These are phyloP conservation scores for Mormyrops boulengeri DNA, from an alignment of 2,797 vertebrate species.

Conservation along the genomic window DNA sequence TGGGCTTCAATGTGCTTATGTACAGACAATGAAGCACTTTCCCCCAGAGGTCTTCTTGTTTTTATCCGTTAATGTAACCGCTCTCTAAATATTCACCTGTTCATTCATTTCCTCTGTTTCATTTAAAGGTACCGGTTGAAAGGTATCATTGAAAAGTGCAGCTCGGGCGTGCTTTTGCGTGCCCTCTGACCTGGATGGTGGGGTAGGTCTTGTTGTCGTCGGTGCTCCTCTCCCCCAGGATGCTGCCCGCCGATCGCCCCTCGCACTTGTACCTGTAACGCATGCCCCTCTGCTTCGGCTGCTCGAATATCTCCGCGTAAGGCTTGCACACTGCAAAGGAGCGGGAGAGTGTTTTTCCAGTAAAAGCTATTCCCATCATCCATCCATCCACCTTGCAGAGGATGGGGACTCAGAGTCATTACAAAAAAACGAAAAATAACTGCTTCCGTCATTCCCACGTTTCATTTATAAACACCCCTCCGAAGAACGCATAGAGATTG, in stretches of 20 bases:
- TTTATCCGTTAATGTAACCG: background rate
- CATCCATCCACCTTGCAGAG: background rate
- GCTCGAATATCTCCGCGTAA: slow-evolving; percentile 83
- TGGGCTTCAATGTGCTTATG: background rate
- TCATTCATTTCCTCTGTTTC: background rate
- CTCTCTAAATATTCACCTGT: background rate
- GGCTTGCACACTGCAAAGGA: slow-evolving; percentile 71
- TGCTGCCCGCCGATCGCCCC: slow-evolving; percentile 93
- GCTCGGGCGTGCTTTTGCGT: background rate
- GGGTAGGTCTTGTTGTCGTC: slow-evolving; percentile 93
- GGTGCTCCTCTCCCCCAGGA: slow-evolving; percentile 86
- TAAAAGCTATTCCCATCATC: background rate
- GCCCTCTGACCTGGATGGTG: slow-evolving; percentile 76
- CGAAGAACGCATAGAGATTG: background rate
- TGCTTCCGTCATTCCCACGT: background rate
- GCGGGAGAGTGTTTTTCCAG: background rate
- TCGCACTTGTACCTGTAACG: slow-evolving; percentile 97
- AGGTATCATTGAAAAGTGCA: background rate
- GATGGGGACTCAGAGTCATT: background rate
- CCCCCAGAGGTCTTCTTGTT: background rate
- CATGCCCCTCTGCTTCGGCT: slow-evolving; percentile 93
- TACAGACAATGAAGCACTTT: background rate
- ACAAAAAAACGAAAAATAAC: background rate
- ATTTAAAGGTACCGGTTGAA: background rate
- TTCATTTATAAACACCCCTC: background rate